A percentile compares a stretch with the other conserved stretches of the same genome.
Conservation (phyloP, 2,888 invertebrate species). For the Chironomus tentans region DNA sequence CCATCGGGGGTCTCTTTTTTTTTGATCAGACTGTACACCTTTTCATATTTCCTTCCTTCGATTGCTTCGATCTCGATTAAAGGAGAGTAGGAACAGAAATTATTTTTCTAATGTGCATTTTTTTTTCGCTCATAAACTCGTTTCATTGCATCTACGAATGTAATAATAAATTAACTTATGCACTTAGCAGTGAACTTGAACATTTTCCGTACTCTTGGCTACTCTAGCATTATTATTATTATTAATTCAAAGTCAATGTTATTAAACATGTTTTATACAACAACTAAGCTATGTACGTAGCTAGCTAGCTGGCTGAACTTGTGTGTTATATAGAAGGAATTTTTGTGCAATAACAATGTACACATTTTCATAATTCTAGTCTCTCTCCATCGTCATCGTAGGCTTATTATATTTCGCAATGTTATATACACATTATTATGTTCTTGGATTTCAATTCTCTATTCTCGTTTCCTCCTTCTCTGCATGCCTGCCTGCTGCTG, state of each 20-base stretch:
- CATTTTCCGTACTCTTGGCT: constrained; percentile 26
- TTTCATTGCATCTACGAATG: background rate
- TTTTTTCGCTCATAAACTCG: too few species aligned
- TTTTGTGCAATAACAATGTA: background rate
- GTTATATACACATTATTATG: background rate
- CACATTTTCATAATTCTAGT: too few species aligned
- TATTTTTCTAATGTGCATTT: too few species aligned
- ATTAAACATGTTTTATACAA: constrained; percentile 1
- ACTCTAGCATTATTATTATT: constrained; percentile 10
- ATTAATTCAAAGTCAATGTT: constrained; percentile 24
- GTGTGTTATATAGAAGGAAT: background rate
- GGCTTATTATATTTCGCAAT: too few species aligned
- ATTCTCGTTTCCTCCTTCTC: background rate
- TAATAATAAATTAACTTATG: constrained; percentile 6
- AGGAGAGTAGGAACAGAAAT: too few species aligned
- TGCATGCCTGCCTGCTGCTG: background rate
- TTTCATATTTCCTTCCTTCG: background rate
- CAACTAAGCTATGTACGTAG: background rate
- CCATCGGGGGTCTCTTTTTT: background rate
- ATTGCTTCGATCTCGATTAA: too few species aligned
- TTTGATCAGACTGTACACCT: constrained; percentile 26
- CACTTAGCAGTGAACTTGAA: constrained; percentile 24
- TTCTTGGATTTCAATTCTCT: background rate
- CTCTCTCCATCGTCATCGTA: too few species aligned
- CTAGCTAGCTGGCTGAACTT: too few species aligned